These are phyloP conservation scores for Apamea sordens DNA, from an alignment of 2,888 invertebrate species.

Conservation along the genomic window DNA sequence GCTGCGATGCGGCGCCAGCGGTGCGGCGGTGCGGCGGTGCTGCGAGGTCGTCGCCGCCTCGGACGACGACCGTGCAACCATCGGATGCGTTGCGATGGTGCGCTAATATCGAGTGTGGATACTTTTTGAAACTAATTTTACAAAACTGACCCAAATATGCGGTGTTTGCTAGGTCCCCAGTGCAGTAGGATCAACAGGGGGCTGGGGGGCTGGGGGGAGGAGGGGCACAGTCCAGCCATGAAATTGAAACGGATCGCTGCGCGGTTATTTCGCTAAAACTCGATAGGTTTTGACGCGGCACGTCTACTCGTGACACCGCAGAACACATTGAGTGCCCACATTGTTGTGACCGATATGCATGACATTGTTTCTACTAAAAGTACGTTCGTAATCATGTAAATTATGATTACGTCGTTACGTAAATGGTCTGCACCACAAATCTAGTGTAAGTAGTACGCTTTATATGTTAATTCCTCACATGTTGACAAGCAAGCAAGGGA, in stretches of 20 bases:
- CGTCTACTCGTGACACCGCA: background rate
- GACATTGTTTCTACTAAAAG: background rate
- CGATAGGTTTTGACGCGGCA: conserved; percentile 9
- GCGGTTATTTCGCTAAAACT: conserved; percentile 6
- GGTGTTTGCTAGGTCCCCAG: background rate
- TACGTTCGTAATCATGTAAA: background rate
- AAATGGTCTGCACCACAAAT: background rate
- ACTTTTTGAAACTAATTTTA: background rate
- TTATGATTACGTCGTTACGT: background rate
- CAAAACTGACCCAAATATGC: conserved; percentile 4
- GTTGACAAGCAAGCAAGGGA: too few relatives aligned
- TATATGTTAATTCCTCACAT: background rate
- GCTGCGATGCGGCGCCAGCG: too few relatives aligned
- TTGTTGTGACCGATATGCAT: background rate
- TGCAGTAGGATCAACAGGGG: background rate
- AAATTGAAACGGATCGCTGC: conserved; percentile 34
- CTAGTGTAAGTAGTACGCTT: background rate
- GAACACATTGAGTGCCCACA: background rate
- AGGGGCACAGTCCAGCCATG: conserved; percentile 15
- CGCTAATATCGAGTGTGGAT: background rate
- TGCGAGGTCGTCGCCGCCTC: background rate
- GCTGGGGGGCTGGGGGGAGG: background rate
- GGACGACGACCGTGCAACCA: background rate
- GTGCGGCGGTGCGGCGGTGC: too few relatives aligned
- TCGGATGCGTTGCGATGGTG: background rate